Base-by-base conservation (phyloP, 2,797 vertebrate genomes). In the Vultur gryphus region DNA sequence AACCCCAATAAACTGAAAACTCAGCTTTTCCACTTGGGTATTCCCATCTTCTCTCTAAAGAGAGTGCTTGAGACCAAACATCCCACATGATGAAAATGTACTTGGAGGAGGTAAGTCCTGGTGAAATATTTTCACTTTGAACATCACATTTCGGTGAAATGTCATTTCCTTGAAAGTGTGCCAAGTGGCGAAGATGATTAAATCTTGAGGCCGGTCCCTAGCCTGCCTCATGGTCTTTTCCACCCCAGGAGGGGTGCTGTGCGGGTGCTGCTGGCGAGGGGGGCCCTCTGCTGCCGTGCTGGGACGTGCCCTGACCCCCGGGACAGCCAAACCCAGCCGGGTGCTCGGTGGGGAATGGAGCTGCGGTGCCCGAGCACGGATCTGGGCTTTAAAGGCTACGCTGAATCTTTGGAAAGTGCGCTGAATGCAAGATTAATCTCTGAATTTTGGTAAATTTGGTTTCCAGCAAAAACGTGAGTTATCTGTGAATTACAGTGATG, bases 281-380 rank as follows among this genome's bases (percentile, higher is more conserved):
- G 9, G 16, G 11, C 51, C 17, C 24, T 15, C 19, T 0, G 1
- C 28, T 46, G 62, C 51, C 2, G 0, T 0, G 5, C 54, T 7
- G 55, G 37, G 19, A 13, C 3, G 24, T 11, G 33, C 43, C 44
- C 58, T 3, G 62, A 16, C 10, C 16, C 48, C 24, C 1, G 0
- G 16, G 29, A 23, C 11, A 69, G 54, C 24, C 28, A 29, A 33
- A 21, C 21, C 14, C 66, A 8, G 3, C 10, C 3, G 4, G 21
- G 76, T 1, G 16, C 28, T 46, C 0, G 1, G n/a, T 6, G 11
- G 72, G 51, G 14, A 26, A 18, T 0, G 1, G 62, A 35, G 28
- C 54, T 17, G 75, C 6, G 1, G 62, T 9, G 20, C 55, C 41
- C 0, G 0, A 21, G 48, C 20, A 3, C 0, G 0, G 20, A 3